A percentile compares a stretch with the other conserved stretches of the same genome.
These are phyloP conservation scores for Gadus chalcogrammus DNA, from an alignment of 2,113 vertebrate genomes.

Conservation along the genomic window DNA sequence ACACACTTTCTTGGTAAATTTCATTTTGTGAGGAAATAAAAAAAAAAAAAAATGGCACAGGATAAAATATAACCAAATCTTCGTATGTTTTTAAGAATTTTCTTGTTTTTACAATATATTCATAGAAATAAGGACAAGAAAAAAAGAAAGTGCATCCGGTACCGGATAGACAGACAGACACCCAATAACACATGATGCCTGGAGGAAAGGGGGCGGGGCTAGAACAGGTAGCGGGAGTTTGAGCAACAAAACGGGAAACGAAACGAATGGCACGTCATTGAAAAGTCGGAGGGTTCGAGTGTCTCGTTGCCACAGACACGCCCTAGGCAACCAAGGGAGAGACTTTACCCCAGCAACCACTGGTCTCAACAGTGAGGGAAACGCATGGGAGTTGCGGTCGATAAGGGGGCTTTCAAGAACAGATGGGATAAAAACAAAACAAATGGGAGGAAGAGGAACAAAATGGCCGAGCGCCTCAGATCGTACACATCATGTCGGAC, in stretches of 20 bases:
- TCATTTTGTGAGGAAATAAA: slow-evolving; percentile 28
- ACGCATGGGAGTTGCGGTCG: no score
- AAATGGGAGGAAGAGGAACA: background rate
- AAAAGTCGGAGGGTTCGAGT: slow-evolving; percentile 56
- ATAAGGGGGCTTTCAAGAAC: no score
- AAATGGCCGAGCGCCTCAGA: background rate
- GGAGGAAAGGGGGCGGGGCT: no score
- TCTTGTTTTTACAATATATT: background rate
- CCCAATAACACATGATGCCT: no score
- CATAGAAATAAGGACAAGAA: background rate
- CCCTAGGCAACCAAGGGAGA: slow-evolving; percentile 46
- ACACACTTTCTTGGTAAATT: slow-evolving; percentile 32
- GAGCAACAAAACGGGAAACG: background rate
- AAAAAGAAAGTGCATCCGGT: background rate
- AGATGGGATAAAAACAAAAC: background rate
- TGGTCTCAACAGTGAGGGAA: slow-evolving; percentile 13
- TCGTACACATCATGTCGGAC: slow-evolving; percentile 14
- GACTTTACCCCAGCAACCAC: slow-evolving; percentile 59
- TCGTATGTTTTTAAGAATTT: no score
- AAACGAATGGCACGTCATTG: slow-evolving; percentile 67
- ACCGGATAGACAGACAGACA: no score
- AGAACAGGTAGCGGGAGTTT: no score
- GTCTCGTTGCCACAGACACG: slow-evolving; percentile 53
- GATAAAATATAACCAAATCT: background rate
- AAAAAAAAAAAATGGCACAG: slow-evolving; percentile 27